These are phyloP conservation scores for Sebastes iracundus DNA, from an alignment of 2,797 vertebrate genomes.

Conservation along the genomic window DNA sequence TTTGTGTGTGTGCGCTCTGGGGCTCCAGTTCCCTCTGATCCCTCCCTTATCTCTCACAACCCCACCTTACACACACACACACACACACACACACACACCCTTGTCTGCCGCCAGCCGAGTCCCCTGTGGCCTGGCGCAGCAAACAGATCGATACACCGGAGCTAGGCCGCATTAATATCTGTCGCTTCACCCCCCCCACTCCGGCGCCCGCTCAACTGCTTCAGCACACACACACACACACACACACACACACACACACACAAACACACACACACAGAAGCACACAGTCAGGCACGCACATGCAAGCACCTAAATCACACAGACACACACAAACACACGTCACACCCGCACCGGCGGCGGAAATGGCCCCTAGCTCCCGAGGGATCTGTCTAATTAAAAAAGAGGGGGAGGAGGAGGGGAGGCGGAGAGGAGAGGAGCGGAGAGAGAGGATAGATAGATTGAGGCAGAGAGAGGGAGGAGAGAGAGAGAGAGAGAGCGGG, in stretches of 20 bases:
- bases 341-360: conserved; percentile 80
- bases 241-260: conserved; percentile 31
- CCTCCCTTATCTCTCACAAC: conserved; percentile 72
- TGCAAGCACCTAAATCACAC: conserved; percentile 72
- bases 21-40: conserved; percentile 74
- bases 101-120: conserved; percentile 83
- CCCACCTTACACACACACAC: neutral
- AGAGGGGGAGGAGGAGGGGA: conserved; percentile 51
- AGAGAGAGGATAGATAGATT: conserved; percentile 64
- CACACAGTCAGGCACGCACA: conserved; percentile 48
- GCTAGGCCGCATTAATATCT: conserved; percentile 87
- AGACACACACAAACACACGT: conserved; percentile 74
- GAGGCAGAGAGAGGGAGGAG: conserved; percentile 51
- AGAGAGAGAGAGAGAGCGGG: conserved; percentile 49
- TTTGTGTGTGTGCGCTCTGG: conserved; percentile 28
- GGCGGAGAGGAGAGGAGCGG: conserved; percentile 17
- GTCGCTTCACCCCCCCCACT: conserved; percentile 77
- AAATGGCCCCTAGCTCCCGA: conserved; percentile 84
- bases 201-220: conserved; percentile 78
- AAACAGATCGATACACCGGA: conserved; percentile 89
- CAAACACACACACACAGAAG: conserved; percentile 38
- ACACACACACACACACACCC: conserved; percentile 57
- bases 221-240: conserved; percentile 50
- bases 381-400: conserved; percentile 88
- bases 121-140: conserved; percentile 84